Evolutionary conservation across 2,113 vertebrate species (phyloP).

Genomic region (Rutilus rutilus): DNA sequence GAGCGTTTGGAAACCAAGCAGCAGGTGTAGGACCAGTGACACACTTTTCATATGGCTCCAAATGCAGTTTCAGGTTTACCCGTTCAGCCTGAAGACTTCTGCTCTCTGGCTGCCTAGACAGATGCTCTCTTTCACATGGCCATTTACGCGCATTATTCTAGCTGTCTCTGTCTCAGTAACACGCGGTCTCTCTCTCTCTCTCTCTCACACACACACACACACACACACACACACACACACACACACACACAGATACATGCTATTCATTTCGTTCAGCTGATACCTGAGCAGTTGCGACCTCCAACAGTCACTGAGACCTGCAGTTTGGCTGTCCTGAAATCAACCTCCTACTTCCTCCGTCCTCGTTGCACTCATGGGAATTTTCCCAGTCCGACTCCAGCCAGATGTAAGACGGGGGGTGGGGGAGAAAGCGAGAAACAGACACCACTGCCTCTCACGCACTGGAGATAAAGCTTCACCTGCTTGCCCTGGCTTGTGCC

Average conservation of each 20-base stretch:
- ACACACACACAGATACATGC: neutral
- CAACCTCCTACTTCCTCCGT: neutral
- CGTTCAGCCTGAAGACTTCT: constrained; percentile 13
- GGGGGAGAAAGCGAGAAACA: neutral
- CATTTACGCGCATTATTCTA: constrained; percentile 21
- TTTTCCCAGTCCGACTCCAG: constrained; percentile 30
- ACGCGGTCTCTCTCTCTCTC: neutral
- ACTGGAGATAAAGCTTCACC: constrained; percentile 51
- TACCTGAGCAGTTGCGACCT: constrained; percentile 36
- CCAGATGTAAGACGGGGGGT: neutral
- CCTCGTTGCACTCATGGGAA: constrained; percentile 22
- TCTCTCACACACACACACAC: too few species aligned
- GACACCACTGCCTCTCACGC: constrained; percentile 38
- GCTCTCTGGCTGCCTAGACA: constrained; percentile 37
- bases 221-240: neutral
- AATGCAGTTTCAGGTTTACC: constrained; percentile 28
- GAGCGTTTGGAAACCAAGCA: neutral
- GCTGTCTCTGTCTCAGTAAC: constrained; percentile 3
- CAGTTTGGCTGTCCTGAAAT: constrained; percentile 37
- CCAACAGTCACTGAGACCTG: constrained; percentile 16
- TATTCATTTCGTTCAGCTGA: constrained; percentile 41
- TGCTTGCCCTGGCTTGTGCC: constrained; percentile 52
- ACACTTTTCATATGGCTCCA: constrained; percentile 11
- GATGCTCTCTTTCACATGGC: constrained; percentile 28
- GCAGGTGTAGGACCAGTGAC: constrained; percentile 3